A percentile compares a stretch with the other conserved stretches of the same genome.
These are phyloP conservation scores for Ceratina australensis DNA, from an alignment of 1,140 invertebrate genomes.

Conservation along the genomic window DNA sequence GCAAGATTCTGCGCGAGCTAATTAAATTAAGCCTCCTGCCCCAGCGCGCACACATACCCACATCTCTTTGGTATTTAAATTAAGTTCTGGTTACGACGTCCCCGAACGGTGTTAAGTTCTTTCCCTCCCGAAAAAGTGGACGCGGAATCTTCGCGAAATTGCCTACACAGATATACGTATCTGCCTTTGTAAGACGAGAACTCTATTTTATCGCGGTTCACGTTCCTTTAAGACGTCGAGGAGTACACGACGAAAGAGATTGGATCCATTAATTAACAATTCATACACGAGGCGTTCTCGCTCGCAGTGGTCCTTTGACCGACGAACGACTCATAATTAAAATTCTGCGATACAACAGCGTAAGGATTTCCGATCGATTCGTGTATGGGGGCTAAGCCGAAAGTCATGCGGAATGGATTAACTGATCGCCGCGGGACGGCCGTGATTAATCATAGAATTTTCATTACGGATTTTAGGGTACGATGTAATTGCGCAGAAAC, in stretches of 20 bases:
- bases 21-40: slow-evolving; percentile 54
- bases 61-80: slow-evolving; percentile 41
- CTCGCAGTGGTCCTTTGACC: neutral
- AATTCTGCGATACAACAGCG: neutral
- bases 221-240: neutral
- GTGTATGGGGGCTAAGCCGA: neutral
- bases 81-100: neutral
- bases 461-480: slow-evolving; percentile 34
- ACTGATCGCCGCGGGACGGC: neutral
- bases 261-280: neutral
- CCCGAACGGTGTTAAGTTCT: neutral
- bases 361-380: neutral
- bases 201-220: neutral
- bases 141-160: neutral
- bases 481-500: slow-evolving; percentile 28
- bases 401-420: slow-evolving; percentile 1
- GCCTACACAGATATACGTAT: neutral
- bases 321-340: neutral
- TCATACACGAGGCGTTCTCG: too few species aligned
- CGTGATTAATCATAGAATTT: slow-evolving; percentile 44
- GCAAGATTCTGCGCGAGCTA: slow-evolving; percentile 30
- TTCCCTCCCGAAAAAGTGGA: neutral
- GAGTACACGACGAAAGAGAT: neutral
- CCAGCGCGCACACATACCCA: slow-evolving; percentile 3
- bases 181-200: neutral